Percentiles rank a stretch among this genome's conserved stretches.
These are phyloP conservation scores for Coccyzus lansbergi DNA, from an alignment of 2,797 vertebrate species.

Conservation along the genomic window DNA sequence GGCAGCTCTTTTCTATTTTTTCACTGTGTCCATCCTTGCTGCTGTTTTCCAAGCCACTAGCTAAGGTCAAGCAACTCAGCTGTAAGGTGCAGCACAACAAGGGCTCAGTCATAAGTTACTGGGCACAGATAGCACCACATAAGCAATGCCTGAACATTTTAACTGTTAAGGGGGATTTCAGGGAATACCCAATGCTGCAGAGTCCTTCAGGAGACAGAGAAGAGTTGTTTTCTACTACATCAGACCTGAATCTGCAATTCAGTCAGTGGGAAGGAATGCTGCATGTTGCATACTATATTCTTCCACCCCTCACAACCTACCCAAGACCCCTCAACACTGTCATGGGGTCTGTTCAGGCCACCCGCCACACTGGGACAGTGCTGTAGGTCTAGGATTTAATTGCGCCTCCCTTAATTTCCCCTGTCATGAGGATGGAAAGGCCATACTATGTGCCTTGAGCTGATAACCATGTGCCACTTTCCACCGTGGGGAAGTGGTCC, in stretches of 20 bases:
- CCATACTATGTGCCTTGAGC: background rate
- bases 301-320: background rate
- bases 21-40: background rate
- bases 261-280: rapidly evolving
- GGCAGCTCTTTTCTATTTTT: constrained; percentile 26
- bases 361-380: rapidly evolving
- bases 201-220: constrained; percentile 33
- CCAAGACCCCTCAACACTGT: background rate
- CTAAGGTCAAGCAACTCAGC: constrained; percentile 29
- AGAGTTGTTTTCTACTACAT: background rate
- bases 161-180: constrained; percentile 14
- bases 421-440: background rate
- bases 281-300: background rate
- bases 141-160: background rate
- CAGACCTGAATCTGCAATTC: background rate
- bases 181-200: background rate
- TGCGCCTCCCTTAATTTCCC: background rate
- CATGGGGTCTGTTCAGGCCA: background rate
- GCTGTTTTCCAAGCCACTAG: background rate
- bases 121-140: background rate
- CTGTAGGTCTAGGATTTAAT: background rate
- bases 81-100: background rate
- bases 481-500: background rate
- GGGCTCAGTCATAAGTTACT: constrained; percentile 40
- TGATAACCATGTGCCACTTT: rapidly evolving